Evolutionary conservation across 2,888 invertebrate genomes (phyloP), one percentile per base, ranked within the genome.

Genomic region (Ectemnius lituratus): DNA sequence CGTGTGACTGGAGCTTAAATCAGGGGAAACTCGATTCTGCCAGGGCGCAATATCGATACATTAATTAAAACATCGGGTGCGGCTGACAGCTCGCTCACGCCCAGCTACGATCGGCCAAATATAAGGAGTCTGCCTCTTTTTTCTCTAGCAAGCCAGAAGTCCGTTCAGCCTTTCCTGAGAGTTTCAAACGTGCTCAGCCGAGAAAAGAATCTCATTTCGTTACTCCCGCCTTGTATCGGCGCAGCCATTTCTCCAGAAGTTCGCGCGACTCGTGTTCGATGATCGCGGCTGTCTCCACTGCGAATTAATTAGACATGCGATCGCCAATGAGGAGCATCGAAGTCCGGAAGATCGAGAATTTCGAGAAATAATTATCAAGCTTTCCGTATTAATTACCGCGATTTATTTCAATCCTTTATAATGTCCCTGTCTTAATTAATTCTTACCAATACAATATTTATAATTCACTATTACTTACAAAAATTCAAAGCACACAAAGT

Each of bases 1-100:
- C 5, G 37, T 37, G 37, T 37, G 37, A 37, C 37, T 37, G 37
- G 8, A 37, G 37, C 37, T 37, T 37, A 37, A 37, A 37, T 37
- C 1, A 37, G 70, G 64, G 62, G 75, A 70, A 71, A 70, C 66
- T 61, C 71, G 71, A 82, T 78, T 37, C 72, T 68, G 72, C 62
- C 70, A 62, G 62, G 69, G 72, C 60, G 62, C 70, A 84, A 83
- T 87, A 90, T 88, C 90, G 85, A 87, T 88, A 87, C 86, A 87
- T 90, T 89, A 90, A 90, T 89, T 90, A 90, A 90, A 89, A 90
- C 87, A 88, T 90, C 86, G 86, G 70, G 81, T 81, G 82, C 78
- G 75, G 73, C 86, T 88, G 89, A 87, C 88, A 86, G 86, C 80
- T 73, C 80, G 85, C 85, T 88, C 88, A 88, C 88, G 88, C 86